Base-by-base conservation (phyloP, 2,113 vertebrate genomes). In the Scortum barcoo region DNA sequence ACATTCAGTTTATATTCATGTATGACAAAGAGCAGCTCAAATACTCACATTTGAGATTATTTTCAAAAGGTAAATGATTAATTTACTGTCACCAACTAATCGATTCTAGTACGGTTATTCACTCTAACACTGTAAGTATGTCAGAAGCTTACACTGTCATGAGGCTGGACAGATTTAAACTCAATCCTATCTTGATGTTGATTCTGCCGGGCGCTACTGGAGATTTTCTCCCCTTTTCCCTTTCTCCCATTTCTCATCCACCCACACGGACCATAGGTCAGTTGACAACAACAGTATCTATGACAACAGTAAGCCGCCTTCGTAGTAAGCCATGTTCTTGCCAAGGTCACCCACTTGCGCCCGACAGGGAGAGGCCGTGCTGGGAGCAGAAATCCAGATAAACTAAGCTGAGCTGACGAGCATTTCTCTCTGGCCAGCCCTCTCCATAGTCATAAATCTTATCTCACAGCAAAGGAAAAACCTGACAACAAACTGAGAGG, bases 271-370 rank as follows among this genome's bases (percentile, higher is more conserved):
- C 92, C 89, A 90, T 40, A 89, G 92, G 91, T 93, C 92, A 93
- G 81, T 86, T 86, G 91, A 90, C 90, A 91, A 94, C 92, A 94
- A 89, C 91, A 77, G 88, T 94, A 93, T 96, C 94, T 89, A 85
- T 95, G 95, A 91, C 94, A 93, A 95, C 91, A 94, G 93, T 94
- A 92, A 92, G n/a, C n/a, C n/a, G n/a, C n/a, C n/a, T n/a, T n/a
- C n/a, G n/a, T n/a, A 94, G 93, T 94, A 92, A 92, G 90, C 93
- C 88, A 92, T 93, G 94, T 94, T 94, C 95, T 93, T 88, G 91
- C 93, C 94, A 95, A 95, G 95, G 95, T 96, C 95, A 95, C 83
- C 90, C 83, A 84, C 86, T 88, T 79, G 78, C 14, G 66, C 85
- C 72, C 8, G 72, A 87, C 84, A 68, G 76, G 66, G 76, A 79